phyloP scores from a whole-genome alignment of 2,888 invertebrate genomes.

The Drosophila longiperda region DNA sequence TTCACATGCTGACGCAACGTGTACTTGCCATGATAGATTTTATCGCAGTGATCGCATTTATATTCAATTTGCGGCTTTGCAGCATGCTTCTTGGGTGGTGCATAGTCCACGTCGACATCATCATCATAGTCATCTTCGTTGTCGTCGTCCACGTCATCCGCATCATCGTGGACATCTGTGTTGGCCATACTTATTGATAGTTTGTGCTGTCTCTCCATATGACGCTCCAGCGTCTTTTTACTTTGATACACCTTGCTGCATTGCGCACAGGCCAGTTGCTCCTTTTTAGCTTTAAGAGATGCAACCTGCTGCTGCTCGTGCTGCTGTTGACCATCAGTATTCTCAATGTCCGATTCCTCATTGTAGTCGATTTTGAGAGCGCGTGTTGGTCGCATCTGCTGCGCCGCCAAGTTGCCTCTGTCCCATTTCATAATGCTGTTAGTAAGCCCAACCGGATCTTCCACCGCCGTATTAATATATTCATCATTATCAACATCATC shows the following conservation, averaged over 20 bases:
- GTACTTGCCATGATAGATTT: constrained; percentile 62
- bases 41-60: constrained; percentile 70
- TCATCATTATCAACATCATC: constrained; percentile 26
- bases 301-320: background rate
- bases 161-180: constrained; percentile 13
- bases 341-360: constrained; percentile 43
- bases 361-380: constrained; percentile 55
- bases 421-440: constrained; percentile 63
- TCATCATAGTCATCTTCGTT: constrained; percentile 29
- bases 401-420: background rate
- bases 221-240: constrained; percentile 52
- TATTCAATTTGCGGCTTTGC: constrained; percentile 25
- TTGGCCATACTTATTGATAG: background rate
- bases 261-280: constrained; percentile 35
- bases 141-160: constrained; percentile 22
- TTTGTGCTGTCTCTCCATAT: constrained; percentile 60
- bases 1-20: constrained; percentile 62
- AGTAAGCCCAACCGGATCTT: constrained; percentile 35
- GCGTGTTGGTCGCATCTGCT: constrained; percentile 40
- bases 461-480: constrained; percentile 13
- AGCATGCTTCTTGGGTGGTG: constrained; percentile 30
- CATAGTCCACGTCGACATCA: constrained; percentile 45
- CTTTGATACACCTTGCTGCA: constrained; percentile 58
- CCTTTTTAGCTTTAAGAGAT: constrained; percentile 11
- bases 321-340: constrained; percentile 7